Evolutionary conservation across 2,797 vertebrate species (phyloP).

Genomic region (Yasuhikotakia modesta): DNA sequence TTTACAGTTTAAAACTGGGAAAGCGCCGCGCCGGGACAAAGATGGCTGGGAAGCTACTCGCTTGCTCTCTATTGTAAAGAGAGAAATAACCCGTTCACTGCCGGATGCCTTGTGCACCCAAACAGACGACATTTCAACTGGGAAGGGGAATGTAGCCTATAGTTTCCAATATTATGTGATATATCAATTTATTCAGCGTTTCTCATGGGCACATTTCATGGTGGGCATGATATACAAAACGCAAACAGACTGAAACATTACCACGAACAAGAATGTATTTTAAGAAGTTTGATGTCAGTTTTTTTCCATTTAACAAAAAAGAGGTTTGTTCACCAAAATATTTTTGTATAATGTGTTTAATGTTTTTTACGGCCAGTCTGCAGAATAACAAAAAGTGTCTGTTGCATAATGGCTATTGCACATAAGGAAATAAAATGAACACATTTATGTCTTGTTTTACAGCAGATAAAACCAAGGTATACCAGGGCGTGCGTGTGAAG

Average conservation of each 20-base stretch:
- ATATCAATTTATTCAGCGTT: background rate
- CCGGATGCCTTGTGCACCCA: slow-evolving; percentile 6
- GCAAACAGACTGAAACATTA: background rate
- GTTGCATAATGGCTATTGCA: no score
- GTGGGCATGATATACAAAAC: background rate
- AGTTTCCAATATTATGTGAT: background rate
- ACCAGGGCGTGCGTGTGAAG: slow-evolving; percentile 95
- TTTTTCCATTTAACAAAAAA: no score
- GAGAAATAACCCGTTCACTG: slow-evolving; percentile 54
- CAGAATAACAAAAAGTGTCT: no score
- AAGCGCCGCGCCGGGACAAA: background rate
- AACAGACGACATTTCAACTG: background rate
- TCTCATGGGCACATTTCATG: background rate
- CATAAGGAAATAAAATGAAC: background rate
- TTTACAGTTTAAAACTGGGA: background rate
- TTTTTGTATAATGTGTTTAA: no score
- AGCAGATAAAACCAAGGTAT: slow-evolving; percentile 88
- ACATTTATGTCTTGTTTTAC: slow-evolving; percentile 46
- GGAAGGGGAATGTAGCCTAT: background rate
- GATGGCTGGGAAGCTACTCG: slow-evolving; percentile 38
- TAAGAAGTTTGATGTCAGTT: no score
- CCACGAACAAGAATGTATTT: background rate
- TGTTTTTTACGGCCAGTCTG: no score
- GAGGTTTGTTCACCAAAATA: no score
- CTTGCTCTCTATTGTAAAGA: slow-evolving; percentile 48